phyloP scores from a whole-genome alignment of 1,140 invertebrate genomes.

The Harpegnathos saltator region DNA sequence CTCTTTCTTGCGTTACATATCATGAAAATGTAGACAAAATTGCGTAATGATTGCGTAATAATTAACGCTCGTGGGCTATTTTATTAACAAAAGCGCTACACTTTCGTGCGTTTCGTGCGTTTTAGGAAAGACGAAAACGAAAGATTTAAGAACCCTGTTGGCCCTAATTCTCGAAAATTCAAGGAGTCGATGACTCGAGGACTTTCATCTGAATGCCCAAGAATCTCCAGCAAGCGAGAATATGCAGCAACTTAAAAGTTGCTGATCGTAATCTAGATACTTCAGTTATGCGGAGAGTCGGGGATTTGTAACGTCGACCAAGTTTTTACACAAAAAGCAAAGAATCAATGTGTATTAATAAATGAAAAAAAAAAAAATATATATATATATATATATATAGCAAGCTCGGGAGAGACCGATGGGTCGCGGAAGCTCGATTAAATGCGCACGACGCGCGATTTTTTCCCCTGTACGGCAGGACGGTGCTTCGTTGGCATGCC shows the following conservation, averaged over 20 bases:
- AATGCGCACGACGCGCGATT: constrained; percentile 11
- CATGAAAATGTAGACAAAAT: too few species aligned
- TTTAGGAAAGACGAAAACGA: neutral
- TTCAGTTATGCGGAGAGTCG: neutral
- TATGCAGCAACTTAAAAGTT: neutral
- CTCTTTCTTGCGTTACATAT: too few species aligned
- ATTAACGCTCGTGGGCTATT: neutral
- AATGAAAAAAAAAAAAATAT: neutral
- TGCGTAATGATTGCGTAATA: too few species aligned
- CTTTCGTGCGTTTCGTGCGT: too few species aligned
- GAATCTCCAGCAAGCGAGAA: neutral
- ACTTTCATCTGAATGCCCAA: neutral
- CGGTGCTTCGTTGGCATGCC: constrained; percentile 36
- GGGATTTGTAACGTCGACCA: neutral
- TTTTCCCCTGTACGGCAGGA: neutral
- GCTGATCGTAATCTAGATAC: neutral
- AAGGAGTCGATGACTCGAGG: neutral
- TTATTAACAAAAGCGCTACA: neutral
- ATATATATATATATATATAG: too few species aligned
- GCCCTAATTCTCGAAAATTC: neutral
- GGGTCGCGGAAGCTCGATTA: constrained; percentile 20
- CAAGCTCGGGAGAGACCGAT: neutral
- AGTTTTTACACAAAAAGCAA: neutral
- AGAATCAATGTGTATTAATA: neutral
- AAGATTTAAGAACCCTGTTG: neutral